A percentile compares a stretch with the other conserved stretches of the same genome.
Conservation (phyloP, 1,140 invertebrate genomes). For the Bombyx mandarina region DNA sequence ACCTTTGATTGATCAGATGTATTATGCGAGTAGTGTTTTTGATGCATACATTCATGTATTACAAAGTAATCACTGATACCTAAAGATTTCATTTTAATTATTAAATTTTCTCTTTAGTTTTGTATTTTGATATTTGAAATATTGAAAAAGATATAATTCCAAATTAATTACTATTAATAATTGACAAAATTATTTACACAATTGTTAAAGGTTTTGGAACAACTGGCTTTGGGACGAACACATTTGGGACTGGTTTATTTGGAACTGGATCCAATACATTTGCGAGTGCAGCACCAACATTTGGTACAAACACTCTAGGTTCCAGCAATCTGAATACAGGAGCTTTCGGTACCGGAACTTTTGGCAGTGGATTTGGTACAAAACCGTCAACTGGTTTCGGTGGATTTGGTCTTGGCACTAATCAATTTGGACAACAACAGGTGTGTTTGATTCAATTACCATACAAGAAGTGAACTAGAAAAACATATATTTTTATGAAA, state of each 20-base stretch:
- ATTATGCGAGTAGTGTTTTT: too few species aligned
- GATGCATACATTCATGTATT: too few species aligned
- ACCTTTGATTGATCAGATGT: not conserved
- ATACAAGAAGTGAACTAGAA: too few species aligned
- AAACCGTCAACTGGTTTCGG: constrained; percentile 67
- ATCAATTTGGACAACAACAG: constrained; percentile 43
- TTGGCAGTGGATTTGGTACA: constrained; percentile 54
- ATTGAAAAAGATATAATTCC: not conserved
- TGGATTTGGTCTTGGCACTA: constrained; percentile 60
- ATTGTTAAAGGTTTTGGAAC: constrained; percentile 44
- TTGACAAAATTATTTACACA: not conserved
- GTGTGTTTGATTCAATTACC: constrained; percentile 12
- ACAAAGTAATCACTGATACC: too few species aligned
- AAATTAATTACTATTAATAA: not conserved
- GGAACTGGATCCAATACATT: constrained; percentile 40
- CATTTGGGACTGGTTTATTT: constrained; percentile 32
- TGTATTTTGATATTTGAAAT: too few species aligned
- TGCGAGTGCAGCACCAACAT: constrained; percentile 33
- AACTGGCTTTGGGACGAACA: constrained; percentile 20
- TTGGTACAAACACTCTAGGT: constrained; percentile 42
- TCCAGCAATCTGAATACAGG: constrained; percentile 26
- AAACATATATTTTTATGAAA: not conserved
- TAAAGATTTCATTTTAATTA: too few species aligned
- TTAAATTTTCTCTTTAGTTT: too few species aligned
- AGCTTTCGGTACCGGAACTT: constrained; percentile 14